Base-by-base conservation (phyloP, 2,888 invertebrate species). In the Polylopha cassiicola region DNA sequence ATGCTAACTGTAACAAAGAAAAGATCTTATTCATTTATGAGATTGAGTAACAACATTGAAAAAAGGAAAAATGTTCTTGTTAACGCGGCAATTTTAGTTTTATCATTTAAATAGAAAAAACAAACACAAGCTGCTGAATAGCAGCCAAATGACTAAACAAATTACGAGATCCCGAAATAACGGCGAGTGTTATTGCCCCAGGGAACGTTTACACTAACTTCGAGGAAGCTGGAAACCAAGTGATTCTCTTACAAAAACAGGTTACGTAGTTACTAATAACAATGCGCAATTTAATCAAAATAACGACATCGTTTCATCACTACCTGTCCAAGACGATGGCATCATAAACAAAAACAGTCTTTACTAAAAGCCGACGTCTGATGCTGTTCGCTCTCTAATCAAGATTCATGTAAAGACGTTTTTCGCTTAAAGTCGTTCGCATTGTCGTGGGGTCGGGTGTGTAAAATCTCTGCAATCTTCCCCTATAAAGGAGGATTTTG, bases 401-500 rank as follows among this genome's bases (percentile, higher is more conserved):
- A 43, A 47, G 50, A 52, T 55, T 55, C 51, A 60, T 66, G 58
- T 58, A 65, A 63, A 63, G 58, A 47, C 58, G 53, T 44, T 58
- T 55, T 53, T 51, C 56, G 53, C 57, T 61, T 65, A 70, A 73
- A 69, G 58, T 55, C 66, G 69, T 72, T 73, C 69, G 55, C 44
- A 28, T 20, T 43, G 41, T 43, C 44, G 44, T 43, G 46, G 52
- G 59, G 53, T 58, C 64, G 61, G 53, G 66, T 65, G 63, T 76
- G 75, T 75, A 72, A 76, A 76, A 73, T 72, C 65, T 55, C 54
- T 48, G 65, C 73, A 67, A 77, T 77, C 73, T 70, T 65, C 66
- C 57, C 58, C 72, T 65, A 77, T 81, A 82, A 82, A 78, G 58
- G 62, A 61, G 79, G 81, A 80, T 81, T 78, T 72, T 73, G 77